phyloP scores from a whole-genome alignment of 2,113 vertebrate genomes.

The Promerops cafer region DNA sequence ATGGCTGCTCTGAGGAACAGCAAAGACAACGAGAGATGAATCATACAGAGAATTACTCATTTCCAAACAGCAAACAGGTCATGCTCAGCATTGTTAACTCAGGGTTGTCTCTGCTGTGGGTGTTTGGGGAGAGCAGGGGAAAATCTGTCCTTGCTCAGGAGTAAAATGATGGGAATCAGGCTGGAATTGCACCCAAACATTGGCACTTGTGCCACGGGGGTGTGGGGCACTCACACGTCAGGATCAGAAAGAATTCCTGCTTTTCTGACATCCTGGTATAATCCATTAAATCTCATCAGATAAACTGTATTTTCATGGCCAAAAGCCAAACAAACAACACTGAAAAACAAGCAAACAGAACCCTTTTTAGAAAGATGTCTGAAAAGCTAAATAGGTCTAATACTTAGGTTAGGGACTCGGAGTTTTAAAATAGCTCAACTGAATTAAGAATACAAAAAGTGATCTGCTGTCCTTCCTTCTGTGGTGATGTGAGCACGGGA shows the following conservation, averaged over 20 bases:
- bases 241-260: neutral
- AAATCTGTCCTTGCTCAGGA: neutral
- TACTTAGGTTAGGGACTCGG: neutral
- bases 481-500: accelerated
- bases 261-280: neutral
- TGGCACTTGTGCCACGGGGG: neutral
- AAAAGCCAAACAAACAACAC: neutral
- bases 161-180: neutral
- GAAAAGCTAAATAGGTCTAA: neutral
- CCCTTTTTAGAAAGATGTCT: neutral
- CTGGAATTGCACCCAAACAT: neutral
- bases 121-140: neutral
- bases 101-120: neutral
- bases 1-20: neutral
- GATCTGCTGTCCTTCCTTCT: neutral
- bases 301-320: neutral
- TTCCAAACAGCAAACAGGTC: neutral
- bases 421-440: neutral
- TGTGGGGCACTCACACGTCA: neutral
- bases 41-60: neutral
- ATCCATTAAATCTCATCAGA: neutral
- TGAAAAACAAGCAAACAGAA: neutral
- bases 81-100: neutral
- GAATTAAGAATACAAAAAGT: neutral
- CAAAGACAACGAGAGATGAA: neutral